Conservation (phyloP, 2,113 vertebrate species). For the Machaerirhynchus nigripectus region DNA sequence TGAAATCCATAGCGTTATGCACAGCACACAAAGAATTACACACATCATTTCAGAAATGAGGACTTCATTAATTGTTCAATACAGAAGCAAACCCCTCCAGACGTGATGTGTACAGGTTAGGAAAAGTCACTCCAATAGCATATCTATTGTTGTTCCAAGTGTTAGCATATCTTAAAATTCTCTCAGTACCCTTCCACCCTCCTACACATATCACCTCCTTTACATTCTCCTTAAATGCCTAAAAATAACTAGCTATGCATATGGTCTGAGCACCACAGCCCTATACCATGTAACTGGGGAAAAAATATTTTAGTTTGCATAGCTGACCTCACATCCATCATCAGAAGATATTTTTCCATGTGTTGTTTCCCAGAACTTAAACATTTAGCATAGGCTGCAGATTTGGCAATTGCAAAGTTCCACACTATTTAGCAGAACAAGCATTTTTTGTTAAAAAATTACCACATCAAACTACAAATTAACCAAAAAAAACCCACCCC, state of each 20-base stretch:
- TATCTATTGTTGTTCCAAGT: slow-evolving; percentile 36
- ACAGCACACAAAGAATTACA: neutral
- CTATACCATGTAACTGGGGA: slow-evolving; percentile 14
- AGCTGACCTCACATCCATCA: slow-evolving; percentile 41
- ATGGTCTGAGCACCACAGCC: slow-evolving; percentile 63
- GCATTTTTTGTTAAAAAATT: neutral
- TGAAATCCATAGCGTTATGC: slow-evolving; percentile 1
- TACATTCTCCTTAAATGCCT: slow-evolving; percentile 56
- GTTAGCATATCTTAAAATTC: slow-evolving; percentile 18
- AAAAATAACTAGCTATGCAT: slow-evolving; percentile 61
- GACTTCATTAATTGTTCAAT: neutral
- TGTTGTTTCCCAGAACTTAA: neutral
- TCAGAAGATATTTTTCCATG: neutral
- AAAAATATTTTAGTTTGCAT: slow-evolving; percentile 37
- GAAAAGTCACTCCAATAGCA: neutral
- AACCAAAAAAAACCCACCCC: neutral
- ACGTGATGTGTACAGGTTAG: neutral
- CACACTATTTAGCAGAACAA: neutral
- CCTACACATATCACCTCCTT: slow-evolving; percentile 59
- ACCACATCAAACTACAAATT: neutral
- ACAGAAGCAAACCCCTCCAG: neutral
- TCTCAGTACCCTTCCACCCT: slow-evolving; percentile 36
- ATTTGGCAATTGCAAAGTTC: neutral
- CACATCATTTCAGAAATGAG: neutral
- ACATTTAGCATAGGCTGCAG: neutral